Percentiles rank a stretch among this genome's conserved stretches.
phyloP scores from a whole-genome alignment of 2,113 vertebrate genomes.

The Oxyura jamaicensis region DNA sequence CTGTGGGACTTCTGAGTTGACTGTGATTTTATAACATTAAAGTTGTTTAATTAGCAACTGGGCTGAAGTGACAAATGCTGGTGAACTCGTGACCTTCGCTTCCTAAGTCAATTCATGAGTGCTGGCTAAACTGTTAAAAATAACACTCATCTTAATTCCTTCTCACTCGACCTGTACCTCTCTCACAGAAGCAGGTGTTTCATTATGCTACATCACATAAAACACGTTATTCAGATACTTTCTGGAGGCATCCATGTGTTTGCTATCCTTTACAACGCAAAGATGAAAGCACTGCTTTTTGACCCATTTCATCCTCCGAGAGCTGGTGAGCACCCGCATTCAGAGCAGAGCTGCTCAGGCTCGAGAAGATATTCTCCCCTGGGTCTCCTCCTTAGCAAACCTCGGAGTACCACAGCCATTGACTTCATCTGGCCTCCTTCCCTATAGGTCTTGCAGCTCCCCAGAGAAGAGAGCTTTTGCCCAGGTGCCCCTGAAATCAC shows the following conservation, averaged over 20 bases:
- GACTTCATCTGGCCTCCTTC: neutral
- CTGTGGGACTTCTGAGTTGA: neutral
- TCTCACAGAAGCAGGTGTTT: neutral
- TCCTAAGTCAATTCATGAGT: neutral
- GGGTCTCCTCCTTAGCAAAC: neutral
- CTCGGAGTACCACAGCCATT: neutral
- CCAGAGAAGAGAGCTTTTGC: neutral
- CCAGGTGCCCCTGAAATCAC: neutral
- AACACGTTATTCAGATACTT: neutral
- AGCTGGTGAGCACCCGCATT: neutral
- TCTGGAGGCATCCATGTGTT: neutral
- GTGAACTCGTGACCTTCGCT: neutral
- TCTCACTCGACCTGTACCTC: neutral
- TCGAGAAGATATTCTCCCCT: neutral
- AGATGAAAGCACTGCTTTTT: neutral
- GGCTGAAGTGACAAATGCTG: neutral
- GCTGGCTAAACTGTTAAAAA: conserved; percentile 1
- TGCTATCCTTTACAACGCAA: neutral
- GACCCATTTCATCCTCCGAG: neutral
- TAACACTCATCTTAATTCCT: neutral
- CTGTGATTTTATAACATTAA: neutral
- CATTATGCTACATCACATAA: neutral
- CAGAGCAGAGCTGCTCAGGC: neutral
- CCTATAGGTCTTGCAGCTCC: neutral
- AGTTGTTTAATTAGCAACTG: neutral